A percentile compares a stretch with the other conserved stretches of the same genome.
Conservation (phyloP, 2,888 invertebrate species). For the Tortrix viridana region DNA sequence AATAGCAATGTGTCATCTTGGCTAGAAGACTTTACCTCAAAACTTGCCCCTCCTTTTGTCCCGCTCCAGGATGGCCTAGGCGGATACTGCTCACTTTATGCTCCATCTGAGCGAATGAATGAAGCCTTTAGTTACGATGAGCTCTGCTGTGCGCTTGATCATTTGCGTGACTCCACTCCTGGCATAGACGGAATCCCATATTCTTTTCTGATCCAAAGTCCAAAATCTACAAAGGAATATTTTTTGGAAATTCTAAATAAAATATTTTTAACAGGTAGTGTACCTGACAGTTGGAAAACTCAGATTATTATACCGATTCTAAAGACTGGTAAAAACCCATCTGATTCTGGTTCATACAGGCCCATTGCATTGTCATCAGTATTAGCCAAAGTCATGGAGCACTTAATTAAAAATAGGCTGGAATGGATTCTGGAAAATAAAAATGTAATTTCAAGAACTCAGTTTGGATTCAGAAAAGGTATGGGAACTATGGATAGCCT, state of each 20-base stretch:
- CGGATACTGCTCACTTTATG: neutral
- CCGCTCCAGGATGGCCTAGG: neutral
- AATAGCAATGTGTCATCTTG: neutral
- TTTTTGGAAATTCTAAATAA: conserved; percentile 4
- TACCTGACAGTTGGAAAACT: neutral
- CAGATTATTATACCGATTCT: conserved; percentile 1
- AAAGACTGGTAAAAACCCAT: neutral
- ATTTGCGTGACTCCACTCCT: conserved; percentile 1
- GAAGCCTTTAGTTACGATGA: neutral
- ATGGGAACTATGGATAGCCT: conserved; percentile 2
- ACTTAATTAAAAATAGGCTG: too few species aligned
- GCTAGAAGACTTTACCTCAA: neutral
- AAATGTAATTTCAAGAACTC: too few species aligned
- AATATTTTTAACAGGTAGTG: neutral
- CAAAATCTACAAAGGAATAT: neutral
- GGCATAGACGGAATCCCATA: conserved; percentile 9
- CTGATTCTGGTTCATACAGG: neutral
- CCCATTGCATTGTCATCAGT: conserved; percentile 3
- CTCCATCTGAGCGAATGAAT: neutral
- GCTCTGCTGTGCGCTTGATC: neutral
- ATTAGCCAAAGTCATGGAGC: neutral
- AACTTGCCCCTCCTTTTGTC: conserved; percentile 8
- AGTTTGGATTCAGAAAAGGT: too few species aligned
- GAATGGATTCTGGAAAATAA: too few species aligned
- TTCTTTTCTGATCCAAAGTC: neutral